phyloP scores from a whole-genome alignment of 2,888 invertebrate genomes.

The Aporophyla nigra region DNA sequence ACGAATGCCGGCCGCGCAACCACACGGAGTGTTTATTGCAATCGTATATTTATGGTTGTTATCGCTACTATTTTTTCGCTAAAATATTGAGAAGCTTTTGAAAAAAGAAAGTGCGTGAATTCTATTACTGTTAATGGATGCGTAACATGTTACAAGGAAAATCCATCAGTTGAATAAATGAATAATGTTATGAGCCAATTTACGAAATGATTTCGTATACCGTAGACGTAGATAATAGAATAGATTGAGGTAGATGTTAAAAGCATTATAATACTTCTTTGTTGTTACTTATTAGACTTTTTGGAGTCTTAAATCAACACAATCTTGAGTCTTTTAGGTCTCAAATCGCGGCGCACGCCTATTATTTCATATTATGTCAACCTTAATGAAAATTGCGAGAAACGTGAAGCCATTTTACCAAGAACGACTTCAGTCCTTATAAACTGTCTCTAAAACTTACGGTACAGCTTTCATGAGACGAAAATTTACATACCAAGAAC shows the following conservation, averaged over 20 bases:
- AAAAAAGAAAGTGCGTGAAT: slow-evolving; percentile 42
- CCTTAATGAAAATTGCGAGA: slow-evolving; percentile 50
- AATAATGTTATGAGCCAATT: slow-evolving; percentile 50
- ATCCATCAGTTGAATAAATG: slow-evolving; percentile 65
- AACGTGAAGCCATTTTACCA: slow-evolving; percentile 44
- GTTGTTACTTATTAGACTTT: slow-evolving; percentile 6
- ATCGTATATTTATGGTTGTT: slow-evolving; percentile 14
- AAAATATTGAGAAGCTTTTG: slow-evolving; percentile 46
- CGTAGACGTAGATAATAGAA: slow-evolving; percentile 1
- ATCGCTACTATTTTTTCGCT: slow-evolving; percentile 22
- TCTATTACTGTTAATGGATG: slow-evolving; percentile 53
- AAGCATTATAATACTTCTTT: slow-evolving; percentile 10
- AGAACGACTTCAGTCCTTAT: slow-evolving; percentile 35
- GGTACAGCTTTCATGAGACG: slow-evolving; percentile 40
- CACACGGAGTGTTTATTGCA: slow-evolving; percentile 59
- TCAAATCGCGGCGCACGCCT: slow-evolving; percentile 7
- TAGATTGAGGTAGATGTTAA: slow-evolving; percentile 6
- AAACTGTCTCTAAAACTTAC: slow-evolving; percentile 45
- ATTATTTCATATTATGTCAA: slow-evolving; percentile 50
- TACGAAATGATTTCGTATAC: slow-evolving; percentile 32
- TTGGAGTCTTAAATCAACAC: slow-evolving; percentile 22
- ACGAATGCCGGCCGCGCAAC: slow-evolving; percentile 40
- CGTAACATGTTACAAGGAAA: slow-evolving; percentile 61
- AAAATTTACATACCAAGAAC: slow-evolving; percentile 54
- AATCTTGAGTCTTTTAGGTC: slow-evolving; percentile 7